Conservation (phyloP, 2,888 invertebrate genomes). For the Ophion costatus region DNA sequence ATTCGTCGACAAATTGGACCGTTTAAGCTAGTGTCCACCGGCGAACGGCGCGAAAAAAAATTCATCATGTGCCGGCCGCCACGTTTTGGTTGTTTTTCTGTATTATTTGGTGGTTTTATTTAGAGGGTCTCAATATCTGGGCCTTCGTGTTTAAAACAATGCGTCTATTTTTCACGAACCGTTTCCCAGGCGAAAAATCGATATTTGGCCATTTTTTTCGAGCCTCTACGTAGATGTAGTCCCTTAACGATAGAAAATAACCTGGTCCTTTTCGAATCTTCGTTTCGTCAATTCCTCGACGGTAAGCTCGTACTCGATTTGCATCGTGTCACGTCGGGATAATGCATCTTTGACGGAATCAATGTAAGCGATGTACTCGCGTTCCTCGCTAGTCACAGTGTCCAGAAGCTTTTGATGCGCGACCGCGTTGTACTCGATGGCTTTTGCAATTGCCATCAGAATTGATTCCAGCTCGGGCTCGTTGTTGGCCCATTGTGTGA, state of each 20-base stretch:
- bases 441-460: slow-evolving; percentile 84
- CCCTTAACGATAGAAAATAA: slow-evolving; percentile 72
- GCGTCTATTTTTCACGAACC: no score
- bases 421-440: slow-evolving; percentile 84
- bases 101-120: no score
- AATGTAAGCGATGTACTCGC: slow-evolving; percentile 88
- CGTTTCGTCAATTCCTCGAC: slow-evolving; percentile 87
- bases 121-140: no score
- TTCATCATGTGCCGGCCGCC: no score
- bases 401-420: slow-evolving; percentile 84
- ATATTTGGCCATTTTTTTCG: neutral
- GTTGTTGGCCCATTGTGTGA: slow-evolving; percentile 86
- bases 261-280: slow-evolving; percentile 87
- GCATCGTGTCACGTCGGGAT: slow-evolving; percentile 87
- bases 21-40: no score
- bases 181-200: no score
- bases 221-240: no score
- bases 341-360: slow-evolving; percentile 89
- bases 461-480: slow-evolving; percentile 85
- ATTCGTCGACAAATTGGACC: no score
- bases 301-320: slow-evolving; percentile 87
- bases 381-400: slow-evolving; percentile 83
- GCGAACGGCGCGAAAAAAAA: no score
- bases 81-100: no score
- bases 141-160: no score